These are phyloP conservation scores for Rhinogobius similis DNA, from an alignment of 2,113 vertebrate species.

Conservation along the genomic window DNA sequence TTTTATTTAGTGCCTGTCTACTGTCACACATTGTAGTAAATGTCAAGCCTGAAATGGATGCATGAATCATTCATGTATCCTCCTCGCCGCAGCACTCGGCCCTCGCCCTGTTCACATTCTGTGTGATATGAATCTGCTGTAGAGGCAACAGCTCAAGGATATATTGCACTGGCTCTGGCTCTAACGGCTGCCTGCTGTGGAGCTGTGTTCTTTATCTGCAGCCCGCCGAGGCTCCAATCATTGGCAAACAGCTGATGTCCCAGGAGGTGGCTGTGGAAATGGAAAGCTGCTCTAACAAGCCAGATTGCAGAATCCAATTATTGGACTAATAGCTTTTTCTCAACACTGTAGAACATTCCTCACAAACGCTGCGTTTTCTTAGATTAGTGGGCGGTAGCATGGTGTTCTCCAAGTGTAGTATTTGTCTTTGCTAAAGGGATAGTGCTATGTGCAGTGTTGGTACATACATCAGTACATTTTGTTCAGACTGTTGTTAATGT, in stretches of 20 bases:
- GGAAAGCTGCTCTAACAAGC: conserved; percentile 63
- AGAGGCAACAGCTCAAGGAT: conserved; percentile 41
- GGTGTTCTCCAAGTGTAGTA: conserved; percentile 26
- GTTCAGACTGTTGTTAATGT: neutral
- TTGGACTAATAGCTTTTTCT: conserved; percentile 66
- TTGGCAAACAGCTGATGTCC: conserved; percentile 57
- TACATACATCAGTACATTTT: conserved; percentile 17
- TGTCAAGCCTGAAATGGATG: conserved; percentile 41
- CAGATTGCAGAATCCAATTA: conserved; percentile 72
- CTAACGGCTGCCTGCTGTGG: conserved; percentile 27
- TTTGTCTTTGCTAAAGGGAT: conserved; percentile 12
- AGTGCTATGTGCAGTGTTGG: conserved; percentile 17
- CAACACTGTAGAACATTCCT: conserved; percentile 53
- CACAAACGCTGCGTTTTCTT: conserved; percentile 47
- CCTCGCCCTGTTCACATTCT: conserved; percentile 53
- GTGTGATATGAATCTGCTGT: conserved; percentile 54
- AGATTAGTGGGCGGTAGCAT: conserved; percentile 32
- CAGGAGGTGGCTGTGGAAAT: conserved; percentile 64
- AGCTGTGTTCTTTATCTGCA: conserved; percentile 58
- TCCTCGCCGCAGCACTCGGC: conserved; percentile 25
- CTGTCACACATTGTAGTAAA: conserved; percentile 41
- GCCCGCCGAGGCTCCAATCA: conserved; percentile 57
- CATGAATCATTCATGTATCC: conserved; percentile 48
- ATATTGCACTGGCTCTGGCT: conserved; percentile 19
- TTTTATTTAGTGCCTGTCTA: conserved; percentile 22